Conservation (phyloP, 2,888 invertebrate species). For the Apamea crenata region DNA sequence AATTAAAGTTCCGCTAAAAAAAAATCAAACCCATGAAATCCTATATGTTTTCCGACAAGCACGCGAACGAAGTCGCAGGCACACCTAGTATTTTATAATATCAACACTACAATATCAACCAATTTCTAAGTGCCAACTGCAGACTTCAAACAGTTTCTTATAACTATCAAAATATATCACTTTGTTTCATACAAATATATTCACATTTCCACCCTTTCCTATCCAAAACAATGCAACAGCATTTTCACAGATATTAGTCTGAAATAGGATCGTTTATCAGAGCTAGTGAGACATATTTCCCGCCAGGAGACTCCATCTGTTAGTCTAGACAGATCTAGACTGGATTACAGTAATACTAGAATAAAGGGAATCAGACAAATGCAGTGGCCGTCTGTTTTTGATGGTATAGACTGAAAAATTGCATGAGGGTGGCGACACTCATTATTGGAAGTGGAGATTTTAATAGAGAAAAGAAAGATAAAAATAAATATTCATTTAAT, state of each 20-base stretch:
- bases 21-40: too few relatives aligned
- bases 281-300: slow-evolving; percentile 45
- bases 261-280: slow-evolving; percentile 57
- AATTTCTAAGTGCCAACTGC: slow-evolving; percentile 5
- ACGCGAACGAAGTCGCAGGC: too few relatives aligned
- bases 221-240: slow-evolving; percentile 32
- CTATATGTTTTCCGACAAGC: too few relatives aligned
- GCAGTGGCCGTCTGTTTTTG: slow-evolving; percentile 13
- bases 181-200: slow-evolving; percentile 16
- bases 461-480: neutral
- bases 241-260: slow-evolving; percentile 48
- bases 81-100: too few relatives aligned
- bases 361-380: slow-evolving; percentile 42
- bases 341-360: slow-evolving; percentile 47
- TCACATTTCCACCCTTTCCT: neutral
- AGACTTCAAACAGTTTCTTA: slow-evolving; percentile 4
- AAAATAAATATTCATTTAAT: neutral
- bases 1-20: too few relatives aligned
- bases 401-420: neutral
- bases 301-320: slow-evolving; percentile 55
- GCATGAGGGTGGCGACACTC: neutral
- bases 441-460: neutral
- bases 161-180: slow-evolving; percentile 5
- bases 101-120: neutral
- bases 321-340: slow-evolving; percentile 60